Evolutionary conservation across 2,113 vertebrate species (phyloP).

Genomic region (Herpetotheres cachinnans): DNA sequence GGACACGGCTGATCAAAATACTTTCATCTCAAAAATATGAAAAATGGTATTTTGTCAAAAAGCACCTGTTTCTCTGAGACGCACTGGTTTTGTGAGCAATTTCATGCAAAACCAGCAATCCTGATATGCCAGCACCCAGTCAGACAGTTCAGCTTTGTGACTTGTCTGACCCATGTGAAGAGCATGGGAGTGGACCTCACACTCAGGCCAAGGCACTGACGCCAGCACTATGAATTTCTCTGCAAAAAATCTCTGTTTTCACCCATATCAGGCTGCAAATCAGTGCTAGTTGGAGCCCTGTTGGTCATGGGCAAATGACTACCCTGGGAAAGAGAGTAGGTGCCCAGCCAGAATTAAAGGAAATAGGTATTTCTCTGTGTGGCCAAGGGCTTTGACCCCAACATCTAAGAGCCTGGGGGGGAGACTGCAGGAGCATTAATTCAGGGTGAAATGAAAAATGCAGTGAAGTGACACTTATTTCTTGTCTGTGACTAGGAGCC

Average conservation of each 20-base stretch:
- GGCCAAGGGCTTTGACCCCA: neutral
- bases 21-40: neutral
- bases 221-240: neutral
- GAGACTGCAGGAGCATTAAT: neutral
- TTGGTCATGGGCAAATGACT: neutral
- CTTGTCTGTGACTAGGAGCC: slow-evolving; percentile 12
- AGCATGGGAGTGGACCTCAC: neutral
- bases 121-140: neutral
- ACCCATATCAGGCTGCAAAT: neutral
- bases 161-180: neutral
- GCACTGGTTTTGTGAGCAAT: neutral
- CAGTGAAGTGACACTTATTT: neutral
- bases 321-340: neutral
- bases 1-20: neutral
- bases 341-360: neutral
- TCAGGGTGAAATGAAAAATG: neutral
- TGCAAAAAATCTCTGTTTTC: neutral
- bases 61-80: neutral
- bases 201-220: neutral
- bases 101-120: neutral
- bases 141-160: neutral
- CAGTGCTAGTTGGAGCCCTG: neutral
- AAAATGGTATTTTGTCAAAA: neutral
- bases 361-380: neutral
- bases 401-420: neutral